Base-by-base conservation (phyloP, 2,113 vertebrate genomes). In the Polypterus senegalus region DNA sequence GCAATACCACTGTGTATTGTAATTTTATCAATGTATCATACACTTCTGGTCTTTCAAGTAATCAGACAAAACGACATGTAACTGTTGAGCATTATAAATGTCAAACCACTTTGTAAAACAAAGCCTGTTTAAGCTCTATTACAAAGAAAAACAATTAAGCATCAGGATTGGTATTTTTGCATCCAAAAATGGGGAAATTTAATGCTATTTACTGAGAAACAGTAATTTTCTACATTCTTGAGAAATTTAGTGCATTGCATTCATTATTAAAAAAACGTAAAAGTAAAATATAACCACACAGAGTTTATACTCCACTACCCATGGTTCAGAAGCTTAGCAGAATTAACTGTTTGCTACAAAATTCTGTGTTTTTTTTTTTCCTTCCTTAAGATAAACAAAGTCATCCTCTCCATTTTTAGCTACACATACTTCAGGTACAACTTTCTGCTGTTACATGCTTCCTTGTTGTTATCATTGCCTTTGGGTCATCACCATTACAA, bases 191-290 rank as follows among this genome's bases (percentile, higher is more conserved):
- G 76, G 80, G 72, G 71, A 72, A 79, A 69, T 72, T 68, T 77
- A 83, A 86, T 68, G 84, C 78, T 79, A 69, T 80, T 83, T 79
- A 85, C 74, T 83, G 88, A 83, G 81, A 84, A 84, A 85, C 79
- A 83, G 78, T 83, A 86, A 77, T 83, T 48, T 78, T 83, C 89
- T 89, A 92, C 87, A 90, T 92, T 93, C 91, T 87, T 81, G 84
- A 79, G 86, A 91, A 78, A 82, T 88, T 86, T 86, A 91, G 90
- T 89, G 88, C 90, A 86, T 81, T 84, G 86, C 79, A 84, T 86
- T 88, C 84, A 84, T 47, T 82, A 78, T 77, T 79, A 82, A 81
- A 83, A 84, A 74, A 75, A 64, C 66, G 77, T 79, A 83, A 63
- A 62, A 57, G 43, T 27, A 55, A 60, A 63, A 58, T 61, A 27